These are phyloP conservation scores for Dryobates pubescens DNA, from an alignment of 2,797 vertebrate species.

Conservation along the genomic window DNA sequence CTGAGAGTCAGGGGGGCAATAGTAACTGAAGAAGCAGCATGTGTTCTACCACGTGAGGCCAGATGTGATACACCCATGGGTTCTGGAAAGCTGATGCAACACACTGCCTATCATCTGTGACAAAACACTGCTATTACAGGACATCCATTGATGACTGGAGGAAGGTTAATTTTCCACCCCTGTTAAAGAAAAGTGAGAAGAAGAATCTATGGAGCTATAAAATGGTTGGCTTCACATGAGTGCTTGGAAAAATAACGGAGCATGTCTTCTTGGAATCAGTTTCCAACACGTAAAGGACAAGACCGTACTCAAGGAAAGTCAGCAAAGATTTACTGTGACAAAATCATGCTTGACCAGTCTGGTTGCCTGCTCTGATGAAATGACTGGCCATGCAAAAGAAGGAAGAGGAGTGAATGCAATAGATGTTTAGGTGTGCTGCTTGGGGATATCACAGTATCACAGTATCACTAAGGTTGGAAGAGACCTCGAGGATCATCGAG, in stretches of 20 bases:
- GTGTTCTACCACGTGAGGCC: neutral
- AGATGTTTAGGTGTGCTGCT: too few relatives aligned
- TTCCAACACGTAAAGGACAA: constrained; percentile 45
- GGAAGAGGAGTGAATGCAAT: neutral
- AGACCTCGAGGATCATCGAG: too few relatives aligned
- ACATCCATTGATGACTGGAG: neutral
- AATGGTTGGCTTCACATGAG: constrained; percentile 26
- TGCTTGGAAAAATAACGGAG: constrained; percentile 25
- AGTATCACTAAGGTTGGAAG: too few relatives aligned
- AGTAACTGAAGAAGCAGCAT: neutral
- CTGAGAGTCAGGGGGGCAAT: neutral
- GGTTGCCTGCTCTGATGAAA: neutral
- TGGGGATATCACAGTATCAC: too few relatives aligned
- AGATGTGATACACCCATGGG: neutral
- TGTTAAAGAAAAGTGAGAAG: neutral
- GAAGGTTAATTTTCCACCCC: neutral
- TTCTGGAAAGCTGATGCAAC: neutral
- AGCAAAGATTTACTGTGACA: neutral
- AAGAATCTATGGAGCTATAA: neutral
- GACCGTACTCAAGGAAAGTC: constrained; percentile 20
- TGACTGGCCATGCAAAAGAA: neutral
- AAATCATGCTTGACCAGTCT: neutral
- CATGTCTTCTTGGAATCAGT: constrained; percentile 56
- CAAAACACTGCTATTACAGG: neutral
- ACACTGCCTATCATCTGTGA: neutral